Percentiles rank a stretch among this genome's conserved stretches.
Conservation (phyloP, 2,113 vertebrate genomes). For the Bujurquina vittata region DNA sequence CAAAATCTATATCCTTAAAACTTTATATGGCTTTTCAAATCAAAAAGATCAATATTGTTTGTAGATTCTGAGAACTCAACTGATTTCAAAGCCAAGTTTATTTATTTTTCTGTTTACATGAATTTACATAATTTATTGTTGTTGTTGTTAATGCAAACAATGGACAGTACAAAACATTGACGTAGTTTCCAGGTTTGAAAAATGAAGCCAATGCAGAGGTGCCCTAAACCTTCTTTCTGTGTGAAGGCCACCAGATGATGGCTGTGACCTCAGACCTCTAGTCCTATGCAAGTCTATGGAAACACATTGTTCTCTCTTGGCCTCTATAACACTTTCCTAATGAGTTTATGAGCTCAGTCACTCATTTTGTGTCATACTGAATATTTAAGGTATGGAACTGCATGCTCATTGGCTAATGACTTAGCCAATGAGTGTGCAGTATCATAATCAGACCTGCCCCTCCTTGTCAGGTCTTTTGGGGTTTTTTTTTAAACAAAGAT, state of each 20-base stretch:
- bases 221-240: background rate
- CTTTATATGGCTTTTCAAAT: background rate
- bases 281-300: background rate
- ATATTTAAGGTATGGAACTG: background rate
- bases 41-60: too few relatives aligned
- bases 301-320: too few relatives aligned
- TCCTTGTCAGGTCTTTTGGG: too few relatives aligned
- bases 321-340: background rate
- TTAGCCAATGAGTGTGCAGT: too few relatives aligned
- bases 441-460: too few relatives aligned
- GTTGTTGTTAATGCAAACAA: background rate
- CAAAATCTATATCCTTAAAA: background rate
- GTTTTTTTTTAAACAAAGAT: too few relatives aligned
- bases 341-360: too few relatives aligned
- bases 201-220: background rate
- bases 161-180: background rate
- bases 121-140: too few relatives aligned
- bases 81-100: too few relatives aligned
- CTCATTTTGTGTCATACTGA: background rate
- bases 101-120: too few relatives aligned
- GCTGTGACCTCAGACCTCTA: background rate
- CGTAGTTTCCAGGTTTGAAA: background rate
- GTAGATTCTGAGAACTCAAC: too few relatives aligned
- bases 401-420: too few relatives aligned
- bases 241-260: background rate